Evolutionary conservation across 2,113 vertebrate genomes (phyloP).

Genomic region (Bos indicus): DNA sequence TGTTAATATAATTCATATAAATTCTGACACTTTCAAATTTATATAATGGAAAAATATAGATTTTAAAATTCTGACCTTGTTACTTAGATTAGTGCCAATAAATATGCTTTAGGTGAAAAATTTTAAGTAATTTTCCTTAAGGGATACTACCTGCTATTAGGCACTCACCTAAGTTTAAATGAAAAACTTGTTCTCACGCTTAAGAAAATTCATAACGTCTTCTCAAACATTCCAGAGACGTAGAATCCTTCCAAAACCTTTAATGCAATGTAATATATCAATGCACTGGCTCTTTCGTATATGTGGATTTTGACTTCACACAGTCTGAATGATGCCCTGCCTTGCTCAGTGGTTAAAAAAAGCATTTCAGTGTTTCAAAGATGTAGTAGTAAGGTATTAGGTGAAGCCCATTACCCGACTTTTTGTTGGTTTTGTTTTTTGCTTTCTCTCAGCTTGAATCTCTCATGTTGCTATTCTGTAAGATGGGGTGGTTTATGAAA

Average conservation of each 20-base stretch:
- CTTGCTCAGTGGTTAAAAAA: background rate
- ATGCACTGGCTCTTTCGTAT: background rate
- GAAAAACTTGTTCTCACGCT: background rate
- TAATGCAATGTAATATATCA: background rate
- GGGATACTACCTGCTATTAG: background rate
- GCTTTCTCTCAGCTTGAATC: slow-evolving; percentile 56
- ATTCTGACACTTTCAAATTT: slow-evolving; percentile 6
- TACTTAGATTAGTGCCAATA: background rate
- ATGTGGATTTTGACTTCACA: background rate
- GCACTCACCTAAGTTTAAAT: background rate
- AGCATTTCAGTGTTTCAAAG: background rate
- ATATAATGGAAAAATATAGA: slow-evolving; percentile 6
- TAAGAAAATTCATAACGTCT: background rate
- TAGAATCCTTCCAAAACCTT: background rate
- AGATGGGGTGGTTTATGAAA: background rate
- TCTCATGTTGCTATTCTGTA: background rate
- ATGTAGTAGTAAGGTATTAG: background rate
- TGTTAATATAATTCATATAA: background rate
- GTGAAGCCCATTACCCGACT: background rate
- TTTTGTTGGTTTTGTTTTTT: background rate
- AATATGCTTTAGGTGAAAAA: background rate
- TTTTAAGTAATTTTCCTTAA: background rate
- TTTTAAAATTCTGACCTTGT: background rate
- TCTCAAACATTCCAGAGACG: background rate
- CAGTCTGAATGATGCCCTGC: background rate